These are phyloP conservation scores for Mimas tiliae DNA, from an alignment of 2,888 invertebrate genomes.

Conservation along the genomic window DNA sequence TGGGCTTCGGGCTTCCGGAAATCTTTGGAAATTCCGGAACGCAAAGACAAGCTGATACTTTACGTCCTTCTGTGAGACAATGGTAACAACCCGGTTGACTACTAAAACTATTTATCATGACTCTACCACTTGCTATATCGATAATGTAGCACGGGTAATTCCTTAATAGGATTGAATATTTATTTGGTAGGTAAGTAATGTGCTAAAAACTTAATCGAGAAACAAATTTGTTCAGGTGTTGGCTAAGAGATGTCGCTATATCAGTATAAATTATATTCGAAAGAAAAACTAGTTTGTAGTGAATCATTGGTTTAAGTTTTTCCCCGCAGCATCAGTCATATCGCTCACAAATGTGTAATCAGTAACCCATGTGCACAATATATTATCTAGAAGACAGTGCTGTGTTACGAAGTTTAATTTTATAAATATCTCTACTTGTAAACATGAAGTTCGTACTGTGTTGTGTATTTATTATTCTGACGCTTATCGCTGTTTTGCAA, in stretches of 20 bases:
- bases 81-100: no score
- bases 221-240: slow-evolving; percentile 28
- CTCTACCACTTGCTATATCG: no score
- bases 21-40: no score
- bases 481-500: background rate
- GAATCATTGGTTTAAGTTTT: slow-evolving; percentile 30
- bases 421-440: background rate
- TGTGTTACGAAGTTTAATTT: slow-evolving; percentile 2
- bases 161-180: no score
- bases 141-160: no score
- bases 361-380: background rate
- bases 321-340: slow-evolving; percentile 9
- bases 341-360: slow-evolving; percentile 1
- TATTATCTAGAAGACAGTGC: slow-evolving; percentile 1
- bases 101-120: no score
- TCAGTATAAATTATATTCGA: slow-evolving; percentile 23
- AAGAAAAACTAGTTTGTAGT: slow-evolving; percentile 2
- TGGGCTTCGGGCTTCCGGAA: no score
- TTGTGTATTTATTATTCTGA: slow-evolving; percentile 5
- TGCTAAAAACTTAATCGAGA: no score
- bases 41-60: no score
- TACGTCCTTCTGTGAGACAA: no score
- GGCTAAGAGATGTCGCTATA: slow-evolving; percentile 34
- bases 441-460: slow-evolving; percentile 10
- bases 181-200: background rate